These are phyloP conservation scores for Poecilus cupreus DNA, from an alignment of 2,888 invertebrate species.

Conservation along the genomic window DNA sequence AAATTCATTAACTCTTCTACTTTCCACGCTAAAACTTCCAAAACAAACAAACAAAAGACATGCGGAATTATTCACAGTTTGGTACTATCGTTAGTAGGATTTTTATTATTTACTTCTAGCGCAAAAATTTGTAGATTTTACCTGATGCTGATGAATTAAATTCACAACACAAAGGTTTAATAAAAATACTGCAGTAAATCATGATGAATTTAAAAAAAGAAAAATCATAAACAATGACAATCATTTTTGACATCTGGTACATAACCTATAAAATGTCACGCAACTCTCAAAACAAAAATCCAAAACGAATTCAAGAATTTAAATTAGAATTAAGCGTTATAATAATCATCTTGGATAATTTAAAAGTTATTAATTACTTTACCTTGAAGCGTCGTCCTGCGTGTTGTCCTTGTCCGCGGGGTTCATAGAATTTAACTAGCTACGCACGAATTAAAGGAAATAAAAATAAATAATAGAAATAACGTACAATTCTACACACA, in stretches of 20 bases:
- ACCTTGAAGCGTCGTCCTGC: slow-evolving; percentile 76
- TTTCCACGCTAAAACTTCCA: not conserved
- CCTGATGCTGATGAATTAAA: slow-evolving; percentile 24
- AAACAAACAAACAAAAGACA: not conserved
- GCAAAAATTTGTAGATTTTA: slow-evolving; percentile 6
- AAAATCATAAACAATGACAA: slow-evolving; percentile 67
- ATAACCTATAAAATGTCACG: slow-evolving; percentile 67
- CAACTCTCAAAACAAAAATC: slow-evolving; percentile 49
- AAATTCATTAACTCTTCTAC: slow-evolving; percentile 47
- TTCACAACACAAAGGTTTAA: not conserved
- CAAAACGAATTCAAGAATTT: slow-evolving; percentile 28
- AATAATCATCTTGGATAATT: slow-evolving; percentile 2
- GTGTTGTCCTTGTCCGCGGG: slow-evolving; percentile 70
- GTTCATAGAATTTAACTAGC: slow-evolving; percentile 72
- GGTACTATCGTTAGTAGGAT: no score
- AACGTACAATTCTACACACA: slow-evolving; percentile 45
- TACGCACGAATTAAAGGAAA: slow-evolving; percentile 60
- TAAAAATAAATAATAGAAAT: slow-evolving; percentile 61
- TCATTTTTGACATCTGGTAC: slow-evolving; percentile 69
- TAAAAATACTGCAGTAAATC: not conserved
- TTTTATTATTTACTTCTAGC: not conserved
- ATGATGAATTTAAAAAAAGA: slow-evolving; percentile 38
- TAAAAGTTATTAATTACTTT: slow-evolving; percentile 62
- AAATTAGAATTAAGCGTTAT: slow-evolving; percentile 29
- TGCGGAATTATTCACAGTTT: slow-evolving; percentile 19